Evolutionary conservation across 2,888 invertebrate genomes (phyloP).

Genomic region (Boloria euphrosyne): DNA sequence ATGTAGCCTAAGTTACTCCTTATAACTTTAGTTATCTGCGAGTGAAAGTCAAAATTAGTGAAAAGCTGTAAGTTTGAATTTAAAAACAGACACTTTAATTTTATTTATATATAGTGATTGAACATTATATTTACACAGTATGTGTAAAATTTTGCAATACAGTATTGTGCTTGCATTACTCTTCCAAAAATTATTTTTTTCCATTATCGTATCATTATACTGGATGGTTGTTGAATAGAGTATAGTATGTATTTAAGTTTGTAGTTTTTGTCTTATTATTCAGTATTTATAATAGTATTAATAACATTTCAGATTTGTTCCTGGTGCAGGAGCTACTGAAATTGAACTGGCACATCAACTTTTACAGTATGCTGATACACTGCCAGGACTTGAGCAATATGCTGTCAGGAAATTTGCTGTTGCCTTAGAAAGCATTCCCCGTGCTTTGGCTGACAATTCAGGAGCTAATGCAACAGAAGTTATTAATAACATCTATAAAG

Average conservation of each 20-base stretch:
- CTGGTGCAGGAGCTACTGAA: constrained; percentile 98
- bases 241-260: no score
- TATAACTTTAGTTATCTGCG: no score
- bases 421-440: constrained; percentile 95
- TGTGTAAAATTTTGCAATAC: no score
- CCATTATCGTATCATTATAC: no score
- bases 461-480: constrained; percentile 94
- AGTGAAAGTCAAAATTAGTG: no score
- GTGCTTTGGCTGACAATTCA: constrained; percentile 96
- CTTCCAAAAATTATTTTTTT: no score
- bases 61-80: no score
- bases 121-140: constrained; percentile 23
- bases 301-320: constrained; percentile 82
- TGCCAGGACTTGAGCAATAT: constrained; percentile 98
- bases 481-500: constrained; percentile 93
- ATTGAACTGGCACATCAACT: constrained; percentile 95
- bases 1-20: no score
- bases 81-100: no score
- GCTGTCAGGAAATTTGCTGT: constrained; percentile 96
- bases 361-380: constrained; percentile 92
- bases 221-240: no score
- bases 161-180: no score
- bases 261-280: no score
- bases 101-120: background rate
- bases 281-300: constrained; percentile 22